Evolutionary conservation across 2,888 invertebrate genomes (phyloP).

Genomic region (Tanytarsus gracilentus): DNA sequence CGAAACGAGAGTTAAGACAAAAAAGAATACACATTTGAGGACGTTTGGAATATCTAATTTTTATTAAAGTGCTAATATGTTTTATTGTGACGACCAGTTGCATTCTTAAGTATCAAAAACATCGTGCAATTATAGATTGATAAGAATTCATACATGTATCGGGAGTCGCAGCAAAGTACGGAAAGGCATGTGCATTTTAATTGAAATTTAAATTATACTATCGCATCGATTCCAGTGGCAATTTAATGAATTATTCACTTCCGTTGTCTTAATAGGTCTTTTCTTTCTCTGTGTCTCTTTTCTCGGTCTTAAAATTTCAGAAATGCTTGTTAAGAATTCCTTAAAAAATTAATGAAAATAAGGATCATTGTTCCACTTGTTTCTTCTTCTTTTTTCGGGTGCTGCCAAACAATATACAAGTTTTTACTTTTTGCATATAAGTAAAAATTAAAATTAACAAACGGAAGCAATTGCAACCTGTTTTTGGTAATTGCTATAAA

Average conservation of each 20-base stretch:
- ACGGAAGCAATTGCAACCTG: not conserved
- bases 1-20: not conserved
- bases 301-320: not conserved
- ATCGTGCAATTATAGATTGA: constrained; percentile 23
- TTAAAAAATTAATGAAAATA: not conserved
- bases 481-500: constrained; percentile 3
- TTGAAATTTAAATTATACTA: constrained; percentile 20
- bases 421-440: not conserved
- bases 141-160: not conserved
- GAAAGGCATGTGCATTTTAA: constrained; percentile 23
- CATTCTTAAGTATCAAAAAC: constrained; percentile 5
- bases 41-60: not conserved
- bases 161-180: constrained; percentile 3
- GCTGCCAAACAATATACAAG: not conserved
- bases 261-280: constrained; percentile 21
- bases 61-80: constrained; percentile 23
- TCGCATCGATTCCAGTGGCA: constrained; percentile 27
- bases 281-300: constrained; percentile 1
- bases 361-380: not conserved
- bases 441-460: not conserved
- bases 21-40: not conserved
- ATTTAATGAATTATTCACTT: constrained; percentile 26
- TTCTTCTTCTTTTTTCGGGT: not conserved
- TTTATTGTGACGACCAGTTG: constrained; percentile 4
- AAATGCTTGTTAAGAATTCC: constrained; percentile 3